A percentile compares a stretch with the other conserved stretches of the same genome.
phyloP scores from a whole-genome alignment of 2,888 invertebrate genomes.

The Leptinotarsa rubiginosa region DNA sequence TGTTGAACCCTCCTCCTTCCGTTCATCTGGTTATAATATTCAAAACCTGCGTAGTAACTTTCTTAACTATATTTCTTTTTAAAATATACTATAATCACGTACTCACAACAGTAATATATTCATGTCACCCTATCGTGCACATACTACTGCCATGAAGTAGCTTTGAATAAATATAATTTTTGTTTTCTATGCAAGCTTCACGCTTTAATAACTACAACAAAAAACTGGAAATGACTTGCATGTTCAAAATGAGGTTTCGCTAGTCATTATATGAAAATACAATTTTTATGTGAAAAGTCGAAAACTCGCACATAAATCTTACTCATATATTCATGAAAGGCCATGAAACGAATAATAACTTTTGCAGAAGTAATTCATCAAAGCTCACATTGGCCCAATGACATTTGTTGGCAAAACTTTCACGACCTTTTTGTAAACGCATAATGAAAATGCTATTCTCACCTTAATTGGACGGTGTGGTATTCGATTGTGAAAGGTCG shows the following conservation, averaged over 20 bases:
- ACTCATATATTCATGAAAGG: slow-evolving; percentile 12
- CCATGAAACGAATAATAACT: slow-evolving; percentile 4
- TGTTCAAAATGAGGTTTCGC: slow-evolving; percentile 11
- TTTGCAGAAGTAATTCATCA: background rate
- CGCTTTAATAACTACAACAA: background rate
- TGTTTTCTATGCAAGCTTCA: background rate
- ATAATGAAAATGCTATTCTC: slow-evolving; percentile 13
- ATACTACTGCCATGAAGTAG: background rate
- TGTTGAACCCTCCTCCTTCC: no score
- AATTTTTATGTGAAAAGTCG: slow-evolving; percentile 12
- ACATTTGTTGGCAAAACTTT: slow-evolving; percentile 4
- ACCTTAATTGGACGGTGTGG: slow-evolving; percentile 1
- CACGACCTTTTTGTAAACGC: slow-evolving; percentile 2
- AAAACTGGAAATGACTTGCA: slow-evolving; percentile 12
- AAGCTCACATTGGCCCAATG: slow-evolving; percentile 3
- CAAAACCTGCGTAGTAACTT: no score
- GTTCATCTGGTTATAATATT: no score
- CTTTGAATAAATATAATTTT: background rate
- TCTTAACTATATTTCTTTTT: no score
- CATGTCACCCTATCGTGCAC: background rate
- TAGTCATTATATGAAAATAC: slow-evolving; percentile 17
- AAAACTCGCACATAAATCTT: slow-evolving; percentile 6
- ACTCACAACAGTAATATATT: no score
- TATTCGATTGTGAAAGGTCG: background rate
- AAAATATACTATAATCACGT: no score